Evolutionary conservation across 2,797 vertebrate species (phyloP).

Genomic region (Oreortyx pictus): DNA sequence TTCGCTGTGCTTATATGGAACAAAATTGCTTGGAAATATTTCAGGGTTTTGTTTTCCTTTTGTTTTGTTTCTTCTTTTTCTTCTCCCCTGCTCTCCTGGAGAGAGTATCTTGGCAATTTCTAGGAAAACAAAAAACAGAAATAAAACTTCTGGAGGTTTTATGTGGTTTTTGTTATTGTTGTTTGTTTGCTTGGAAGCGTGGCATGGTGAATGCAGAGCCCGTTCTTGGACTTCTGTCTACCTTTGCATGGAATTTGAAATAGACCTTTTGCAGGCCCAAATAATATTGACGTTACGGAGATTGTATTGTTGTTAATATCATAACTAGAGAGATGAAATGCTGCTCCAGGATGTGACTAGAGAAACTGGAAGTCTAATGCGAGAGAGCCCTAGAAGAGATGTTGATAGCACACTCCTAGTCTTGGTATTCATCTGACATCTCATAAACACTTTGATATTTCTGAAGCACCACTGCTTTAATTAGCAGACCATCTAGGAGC

Average conservation of each 20-base stretch:
- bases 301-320: neutral
- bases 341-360: neutral
- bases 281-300: neutral
- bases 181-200: neutral
- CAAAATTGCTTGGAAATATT: constrained; percentile 13
- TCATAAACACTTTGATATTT: neutral
- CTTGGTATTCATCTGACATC: neutral
- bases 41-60: neutral
- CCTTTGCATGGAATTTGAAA: accelerated
- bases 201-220: neutral
- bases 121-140: constrained; percentile 29
- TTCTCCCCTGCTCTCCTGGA: constrained; percentile 19
- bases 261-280: neutral
- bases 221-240: accelerated
- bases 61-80: neutral
- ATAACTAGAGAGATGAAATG: neutral
- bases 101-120: constrained; percentile 47
- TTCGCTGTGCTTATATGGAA: neutral
- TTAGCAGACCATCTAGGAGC: neutral
- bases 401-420: neutral
- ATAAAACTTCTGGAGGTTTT: neutral
- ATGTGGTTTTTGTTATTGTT: neutral
- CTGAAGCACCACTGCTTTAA: neutral
- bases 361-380: neutral
- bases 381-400: neutral